phyloP scores from a whole-genome alignment of 2,113 vertebrate species.

The Phylloscopus trochilus region DNA sequence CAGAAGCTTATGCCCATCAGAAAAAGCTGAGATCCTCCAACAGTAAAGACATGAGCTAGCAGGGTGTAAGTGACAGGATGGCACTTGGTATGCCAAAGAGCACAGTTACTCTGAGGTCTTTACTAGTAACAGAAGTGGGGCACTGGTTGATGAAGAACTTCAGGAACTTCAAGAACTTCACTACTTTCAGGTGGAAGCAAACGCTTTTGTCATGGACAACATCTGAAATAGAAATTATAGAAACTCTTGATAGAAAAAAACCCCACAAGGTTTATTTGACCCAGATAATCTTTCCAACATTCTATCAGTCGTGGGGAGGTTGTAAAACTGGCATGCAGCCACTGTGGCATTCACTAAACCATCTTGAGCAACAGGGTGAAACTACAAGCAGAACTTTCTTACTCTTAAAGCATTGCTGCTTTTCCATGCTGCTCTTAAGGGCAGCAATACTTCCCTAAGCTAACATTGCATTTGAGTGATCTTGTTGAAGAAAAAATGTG shows the following conservation, averaged over 20 bases:
- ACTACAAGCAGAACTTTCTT: background rate
- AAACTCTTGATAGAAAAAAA: background rate
- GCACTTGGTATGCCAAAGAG: background rate
- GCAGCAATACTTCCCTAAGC: background rate
- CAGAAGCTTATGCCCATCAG: background rate
- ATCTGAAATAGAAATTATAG: background rate
- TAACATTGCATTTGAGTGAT: background rate
- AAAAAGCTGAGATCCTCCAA: background rate
- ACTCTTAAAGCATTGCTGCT: background rate
- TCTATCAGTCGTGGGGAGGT: background rate
- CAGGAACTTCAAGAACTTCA: too few species aligned
- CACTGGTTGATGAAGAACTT: background rate
- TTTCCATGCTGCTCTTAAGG: background rate
- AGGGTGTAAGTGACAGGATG: background rate
- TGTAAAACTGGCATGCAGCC: background rate
- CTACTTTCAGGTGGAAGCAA: background rate
- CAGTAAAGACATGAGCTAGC: background rate
- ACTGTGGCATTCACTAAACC: background rate
- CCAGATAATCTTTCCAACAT: rapidly evolving
- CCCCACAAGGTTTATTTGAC: background rate
- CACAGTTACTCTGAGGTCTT: background rate
- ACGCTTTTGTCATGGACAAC: background rate
- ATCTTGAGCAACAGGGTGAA: background rate
- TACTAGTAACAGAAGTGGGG: background rate
- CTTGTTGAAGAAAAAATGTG: background rate